Evolutionary conservation across 1,140 invertebrate genomes (phyloP).

Genomic region (Drosophila tani): DNA sequence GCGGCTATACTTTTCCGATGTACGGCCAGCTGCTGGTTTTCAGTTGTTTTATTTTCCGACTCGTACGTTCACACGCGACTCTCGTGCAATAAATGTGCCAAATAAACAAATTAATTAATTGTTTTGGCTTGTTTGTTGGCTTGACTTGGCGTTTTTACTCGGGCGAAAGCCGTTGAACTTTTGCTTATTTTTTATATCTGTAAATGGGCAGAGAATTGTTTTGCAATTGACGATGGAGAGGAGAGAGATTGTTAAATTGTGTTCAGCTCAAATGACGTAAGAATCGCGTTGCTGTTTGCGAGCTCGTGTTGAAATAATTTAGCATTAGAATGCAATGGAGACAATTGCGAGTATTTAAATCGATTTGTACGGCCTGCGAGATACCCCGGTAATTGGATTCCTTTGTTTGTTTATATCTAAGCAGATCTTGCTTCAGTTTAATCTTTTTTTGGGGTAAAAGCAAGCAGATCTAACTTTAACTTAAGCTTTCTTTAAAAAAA

Average conservation of each 20-base stretch:
- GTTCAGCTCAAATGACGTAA: conserved; percentile 45
- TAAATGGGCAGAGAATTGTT: conserved; percentile 23
- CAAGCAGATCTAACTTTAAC: neutral
- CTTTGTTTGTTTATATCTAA: neutral
- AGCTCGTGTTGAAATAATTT: conserved; percentile 25
- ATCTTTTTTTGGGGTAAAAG: no score
- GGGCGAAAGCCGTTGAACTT: conserved; percentile 63
- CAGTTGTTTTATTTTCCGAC: neutral
- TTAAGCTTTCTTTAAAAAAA: neutral
- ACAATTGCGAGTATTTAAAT: neutral
- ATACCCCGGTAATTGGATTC: neutral
- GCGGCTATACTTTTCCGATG: conserved; percentile 18
- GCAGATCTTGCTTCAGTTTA: neutral
- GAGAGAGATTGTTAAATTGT: conserved; percentile 12
- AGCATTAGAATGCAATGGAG: conserved; percentile 43
- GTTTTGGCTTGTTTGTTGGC: conserved; percentile 19
- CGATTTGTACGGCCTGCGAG: neutral
- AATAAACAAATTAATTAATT: conserved; percentile 61
- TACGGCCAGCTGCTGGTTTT: conserved; percentile 11
- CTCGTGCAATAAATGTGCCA: conserved; percentile 58
- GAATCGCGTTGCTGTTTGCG: conserved; percentile 8
- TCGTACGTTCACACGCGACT: conserved; percentile 56
- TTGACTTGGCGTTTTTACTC: conserved; percentile 17
- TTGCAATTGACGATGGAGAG: conserved; percentile 32
- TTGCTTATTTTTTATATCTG: conserved; percentile 32